Evolutionary conservation across 2,888 invertebrate species (phyloP).

Genomic region (Crematogaster levior): DNA sequence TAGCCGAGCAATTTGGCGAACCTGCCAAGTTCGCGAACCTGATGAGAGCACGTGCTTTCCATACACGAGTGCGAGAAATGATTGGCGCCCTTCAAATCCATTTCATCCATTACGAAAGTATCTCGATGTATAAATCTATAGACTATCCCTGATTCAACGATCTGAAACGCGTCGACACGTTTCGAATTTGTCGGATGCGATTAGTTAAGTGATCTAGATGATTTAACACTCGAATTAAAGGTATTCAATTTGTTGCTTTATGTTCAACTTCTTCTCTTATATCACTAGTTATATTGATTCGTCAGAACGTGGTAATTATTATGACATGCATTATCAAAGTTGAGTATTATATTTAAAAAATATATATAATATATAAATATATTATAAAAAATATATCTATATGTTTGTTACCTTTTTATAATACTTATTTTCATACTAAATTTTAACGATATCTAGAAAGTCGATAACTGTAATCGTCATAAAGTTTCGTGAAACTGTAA

Average conservation of each 20-base stretch:
- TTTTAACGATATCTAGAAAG: neutral
- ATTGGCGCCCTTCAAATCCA: conserved; percentile 67
- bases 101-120: conserved; percentile 62
- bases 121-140: conserved; percentile 66
- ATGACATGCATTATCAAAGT: neutral
- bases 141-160: conserved; percentile 55
- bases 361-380: too few species aligned
- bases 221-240: too few species aligned
- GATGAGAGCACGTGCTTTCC: conserved; percentile 71
- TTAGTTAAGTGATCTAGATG: conserved; percentile 71
- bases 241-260: too few species aligned
- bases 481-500: conserved; percentile 4
- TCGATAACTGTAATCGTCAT: neutral
- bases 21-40: conserved; percentile 70
- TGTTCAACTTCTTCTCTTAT: neutral
- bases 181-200: conserved; percentile 63
- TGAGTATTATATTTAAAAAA: neutral
- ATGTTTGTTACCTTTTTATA: neutral
- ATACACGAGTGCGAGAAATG: conserved; percentile 70
- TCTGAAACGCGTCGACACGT: conserved; percentile 67
- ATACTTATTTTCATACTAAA: neutral
- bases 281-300: neutral
- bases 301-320: neutral
- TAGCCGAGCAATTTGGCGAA: conserved; percentile 68
- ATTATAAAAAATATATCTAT: neutral